Conservation (phyloP, 2,797 vertebrate genomes). For the Lutra lutra region DNA sequence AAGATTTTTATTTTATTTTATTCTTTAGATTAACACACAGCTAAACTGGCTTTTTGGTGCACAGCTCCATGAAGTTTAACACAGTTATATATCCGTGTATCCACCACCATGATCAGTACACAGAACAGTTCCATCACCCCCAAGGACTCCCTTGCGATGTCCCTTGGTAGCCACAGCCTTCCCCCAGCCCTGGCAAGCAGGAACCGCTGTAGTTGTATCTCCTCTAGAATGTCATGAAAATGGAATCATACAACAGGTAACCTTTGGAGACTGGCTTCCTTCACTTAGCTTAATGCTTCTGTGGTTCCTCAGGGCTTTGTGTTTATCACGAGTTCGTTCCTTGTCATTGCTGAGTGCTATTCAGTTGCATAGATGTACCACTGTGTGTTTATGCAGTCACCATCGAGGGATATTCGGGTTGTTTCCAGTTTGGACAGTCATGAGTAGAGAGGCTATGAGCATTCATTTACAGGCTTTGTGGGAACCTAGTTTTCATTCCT, state of each 20-base stretch:
- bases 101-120: background rate
- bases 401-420: background rate
- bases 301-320: background rate
- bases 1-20: slow-evolving; percentile 14
- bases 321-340: background rate
- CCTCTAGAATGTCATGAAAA: background rate
- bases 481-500: slow-evolving; percentile 32
- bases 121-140: background rate
- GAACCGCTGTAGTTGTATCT: background rate
- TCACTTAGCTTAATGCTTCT: slow-evolving; percentile 17
- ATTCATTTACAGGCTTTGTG: background rate
- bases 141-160: background rate
- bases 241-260: background rate
- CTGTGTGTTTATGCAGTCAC: background rate
- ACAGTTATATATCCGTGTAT: background rate
- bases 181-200: background rate
- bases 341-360: background rate
- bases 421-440: background rate
- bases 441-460: background rate
- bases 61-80: slow-evolving; percentile 47
- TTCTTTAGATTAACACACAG: background rate
- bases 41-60: background rate
- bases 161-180: background rate
- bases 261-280: background rate
- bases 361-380: background rate